These are phyloP conservation scores for Gymnodraco acuticeps DNA, from an alignment of 2,797 vertebrate genomes.

Conservation along the genomic window DNA sequence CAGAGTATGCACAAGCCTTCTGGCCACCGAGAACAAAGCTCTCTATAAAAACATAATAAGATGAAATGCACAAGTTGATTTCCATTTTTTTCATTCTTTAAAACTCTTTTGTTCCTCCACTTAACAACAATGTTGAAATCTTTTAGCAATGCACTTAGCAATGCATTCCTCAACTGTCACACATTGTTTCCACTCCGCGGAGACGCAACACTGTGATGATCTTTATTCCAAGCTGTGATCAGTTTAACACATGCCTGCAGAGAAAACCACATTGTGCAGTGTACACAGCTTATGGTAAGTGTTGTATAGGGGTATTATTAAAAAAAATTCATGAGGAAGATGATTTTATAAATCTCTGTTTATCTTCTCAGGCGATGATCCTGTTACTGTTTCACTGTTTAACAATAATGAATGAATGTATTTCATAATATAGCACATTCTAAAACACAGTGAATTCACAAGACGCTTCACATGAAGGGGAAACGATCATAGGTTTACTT, in stretches of 20 bases:
- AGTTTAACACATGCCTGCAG: constrained; percentile 22
- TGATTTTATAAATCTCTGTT: background rate
- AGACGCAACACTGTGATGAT: constrained; percentile 32
- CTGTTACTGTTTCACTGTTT: background rate
- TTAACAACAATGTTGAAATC: constrained; percentile 23
- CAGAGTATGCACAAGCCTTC: constrained; percentile 55
- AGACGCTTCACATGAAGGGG: too few relatives aligned
- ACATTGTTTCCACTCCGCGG: constrained; percentile 6
- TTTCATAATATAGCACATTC: too few relatives aligned
- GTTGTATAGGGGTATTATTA: background rate
- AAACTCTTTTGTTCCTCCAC: constrained; percentile 33
- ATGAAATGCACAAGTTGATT: constrained; percentile 49
- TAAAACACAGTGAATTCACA: too few relatives aligned
- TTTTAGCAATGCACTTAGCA: constrained; percentile 22
- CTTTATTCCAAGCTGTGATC: constrained; percentile 27
- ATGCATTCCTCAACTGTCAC: constrained; percentile 29
- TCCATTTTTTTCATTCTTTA: constrained; percentile 35
- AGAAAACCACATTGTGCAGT: constrained; percentile 20
- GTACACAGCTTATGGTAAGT: background rate
- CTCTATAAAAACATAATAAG: constrained; percentile 54
- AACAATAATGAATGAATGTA: too few relatives aligned
- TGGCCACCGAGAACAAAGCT: constrained; percentile 54
- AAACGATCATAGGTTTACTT: too few relatives aligned
- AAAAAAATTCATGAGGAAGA: background rate
- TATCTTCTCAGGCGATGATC: background rate